Conservation (phyloP, 2,888 invertebrate species). For the Siphonodentalium dalli region DNA sequence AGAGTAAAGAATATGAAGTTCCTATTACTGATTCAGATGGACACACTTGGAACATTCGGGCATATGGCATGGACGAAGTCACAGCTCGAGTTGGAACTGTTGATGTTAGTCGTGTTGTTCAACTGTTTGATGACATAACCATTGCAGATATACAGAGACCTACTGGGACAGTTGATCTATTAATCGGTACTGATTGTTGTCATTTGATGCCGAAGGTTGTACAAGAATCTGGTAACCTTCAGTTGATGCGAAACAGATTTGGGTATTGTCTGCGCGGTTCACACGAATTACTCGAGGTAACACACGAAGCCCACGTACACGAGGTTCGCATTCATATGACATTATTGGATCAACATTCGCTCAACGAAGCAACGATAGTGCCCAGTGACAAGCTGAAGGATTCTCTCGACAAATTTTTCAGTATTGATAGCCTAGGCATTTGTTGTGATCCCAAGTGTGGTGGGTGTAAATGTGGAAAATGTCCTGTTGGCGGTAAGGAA, state of each 20-base stretch:
- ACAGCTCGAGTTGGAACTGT: conserved; percentile 1
- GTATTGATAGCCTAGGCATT: no score
- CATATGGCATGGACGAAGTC: conserved; percentile 10
- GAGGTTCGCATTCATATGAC: not conserved
- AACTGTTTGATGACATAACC: conserved; percentile 5
- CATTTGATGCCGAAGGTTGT: conserved; percentile 5
- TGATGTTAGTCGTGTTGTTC: not conserved
- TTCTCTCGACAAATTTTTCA: no score
- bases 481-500: conserved; percentile 1
- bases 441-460: conserved; percentile 5
- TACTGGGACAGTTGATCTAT: conserved; percentile 5
- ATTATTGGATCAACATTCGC: not conserved
- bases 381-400: no score
- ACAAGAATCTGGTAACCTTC: conserved; percentile 3
- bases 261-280: conserved; percentile 13
- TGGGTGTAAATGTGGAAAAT: conserved; percentile 12
- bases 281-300: not conserved
- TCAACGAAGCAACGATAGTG: not conserved
- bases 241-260: conserved; percentile 16
- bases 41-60: conserved; percentile 2
- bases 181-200: conserved; percentile 13
- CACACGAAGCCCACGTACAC: no score
- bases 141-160: conserved; percentile 2
- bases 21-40: conserved; percentile 1
- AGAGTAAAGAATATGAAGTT: conserved; percentile 13